A percentile compares a stretch with the other conserved stretches of the same genome.
These are phyloP conservation scores for Mesocentrotus franciscanus DNA, from an alignment of 53 echinoderm and acorn worm genomes.

Conservation along the genomic window DNA sequence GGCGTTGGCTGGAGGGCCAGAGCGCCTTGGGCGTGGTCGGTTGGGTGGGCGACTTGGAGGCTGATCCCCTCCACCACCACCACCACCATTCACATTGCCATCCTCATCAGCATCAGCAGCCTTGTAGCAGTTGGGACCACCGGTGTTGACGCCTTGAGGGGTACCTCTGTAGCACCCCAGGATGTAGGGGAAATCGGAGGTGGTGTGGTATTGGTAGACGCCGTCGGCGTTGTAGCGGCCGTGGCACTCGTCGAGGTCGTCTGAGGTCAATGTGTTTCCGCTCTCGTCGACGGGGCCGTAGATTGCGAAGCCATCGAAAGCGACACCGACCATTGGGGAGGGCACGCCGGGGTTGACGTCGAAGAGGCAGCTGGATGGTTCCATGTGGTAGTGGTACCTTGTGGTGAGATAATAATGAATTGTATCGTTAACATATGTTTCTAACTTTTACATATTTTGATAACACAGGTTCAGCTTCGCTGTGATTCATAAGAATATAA, in stretches of 20 bases:
- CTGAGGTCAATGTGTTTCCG: conserved; percentile 72
- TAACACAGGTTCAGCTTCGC: no score
- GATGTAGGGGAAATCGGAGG: conserved; percentile 90
- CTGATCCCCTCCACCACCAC: background rate
- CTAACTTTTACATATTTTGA: no score
- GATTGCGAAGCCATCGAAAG: conserved; percentile 88
- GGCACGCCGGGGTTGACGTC: conserved; percentile 51
- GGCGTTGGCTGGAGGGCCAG: conserved; percentile 46
- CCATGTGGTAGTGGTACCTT: conserved; percentile 69
- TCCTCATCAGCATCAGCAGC: conserved; percentile 38
- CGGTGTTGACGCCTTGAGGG: conserved; percentile 43
- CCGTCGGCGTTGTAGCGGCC: conserved; percentile 77
- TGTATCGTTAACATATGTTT: no score
- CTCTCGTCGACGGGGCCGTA: conserved; percentile 89
- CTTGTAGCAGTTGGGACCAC: conserved; percentile 53
- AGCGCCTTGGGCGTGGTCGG: conserved; percentile 8
- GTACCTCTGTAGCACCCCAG: conserved; percentile 79
- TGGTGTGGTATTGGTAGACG: conserved; percentile 88
- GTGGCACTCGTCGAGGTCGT: conserved; percentile 87
- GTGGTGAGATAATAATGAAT: background rate
- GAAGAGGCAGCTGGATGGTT: conserved; percentile 65
- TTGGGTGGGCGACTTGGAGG: background rate
- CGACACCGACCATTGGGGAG: conserved; percentile 84
- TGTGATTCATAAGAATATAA: no score
- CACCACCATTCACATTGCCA: conserved; percentile 29